Conservation (phyloP, 2,888 invertebrate genomes). For the Dryococelus australis region DNA sequence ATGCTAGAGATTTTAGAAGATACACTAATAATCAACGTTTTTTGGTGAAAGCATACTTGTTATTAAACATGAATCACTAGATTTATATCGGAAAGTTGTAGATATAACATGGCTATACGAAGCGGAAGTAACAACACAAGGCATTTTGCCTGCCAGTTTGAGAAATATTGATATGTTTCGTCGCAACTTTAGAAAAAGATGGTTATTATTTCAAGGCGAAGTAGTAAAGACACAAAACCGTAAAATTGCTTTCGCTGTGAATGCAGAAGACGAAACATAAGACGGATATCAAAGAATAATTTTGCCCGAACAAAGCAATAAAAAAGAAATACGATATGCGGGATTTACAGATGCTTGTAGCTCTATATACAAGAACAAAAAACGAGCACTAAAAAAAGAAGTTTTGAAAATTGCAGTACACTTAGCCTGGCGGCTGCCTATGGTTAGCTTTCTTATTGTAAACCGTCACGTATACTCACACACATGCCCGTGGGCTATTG, state of each 20-base stretch:
- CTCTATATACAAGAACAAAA: background rate
- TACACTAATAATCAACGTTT: no score
- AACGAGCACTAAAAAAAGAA: background rate
- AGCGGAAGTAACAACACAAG: no score
- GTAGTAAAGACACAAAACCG: background rate
- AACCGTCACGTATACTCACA: background rate
- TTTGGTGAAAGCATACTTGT: no score
- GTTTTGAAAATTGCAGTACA: constrained; percentile 16
- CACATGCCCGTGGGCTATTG: background rate
- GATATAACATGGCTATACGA: no score
- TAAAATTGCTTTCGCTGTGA: background rate
- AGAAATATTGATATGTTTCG: no score
- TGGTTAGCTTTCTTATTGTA: background rate
- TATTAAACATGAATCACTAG: no score
- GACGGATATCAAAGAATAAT: background rate
- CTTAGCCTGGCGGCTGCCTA: background rate
- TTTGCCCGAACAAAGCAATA: background rate
- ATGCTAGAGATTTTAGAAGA: no score
- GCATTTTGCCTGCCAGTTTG: no score
- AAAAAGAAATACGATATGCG: background rate
- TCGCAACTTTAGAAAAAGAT: no score
- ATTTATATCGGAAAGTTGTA: no score
- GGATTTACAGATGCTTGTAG: background rate
- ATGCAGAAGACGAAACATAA: background rate
- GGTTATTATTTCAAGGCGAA: no score